Percentiles rank a stretch among this genome's conserved stretches.
These are phyloP conservation scores for Latrodectus elegans DNA, from an alignment of 2,888 invertebrate species.

Conservation along the genomic window DNA sequence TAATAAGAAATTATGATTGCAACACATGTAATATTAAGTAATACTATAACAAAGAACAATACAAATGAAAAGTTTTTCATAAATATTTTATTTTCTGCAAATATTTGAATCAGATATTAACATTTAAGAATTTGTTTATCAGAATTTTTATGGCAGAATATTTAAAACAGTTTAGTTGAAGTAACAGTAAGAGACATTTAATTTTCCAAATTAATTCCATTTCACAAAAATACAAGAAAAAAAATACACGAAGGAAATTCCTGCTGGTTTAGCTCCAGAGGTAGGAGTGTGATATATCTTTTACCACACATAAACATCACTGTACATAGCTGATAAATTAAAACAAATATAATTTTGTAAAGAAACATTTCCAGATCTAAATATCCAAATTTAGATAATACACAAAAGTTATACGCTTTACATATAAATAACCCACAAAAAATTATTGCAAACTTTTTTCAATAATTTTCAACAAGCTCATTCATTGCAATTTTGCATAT, in stretches of 20 bases:
- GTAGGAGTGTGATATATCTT: neutral
- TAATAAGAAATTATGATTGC: no score
- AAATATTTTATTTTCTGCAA: neutral
- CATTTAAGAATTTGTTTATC: constrained; percentile 1
- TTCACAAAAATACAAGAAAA: constrained; percentile 29
- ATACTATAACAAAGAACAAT: no score
- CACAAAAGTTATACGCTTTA: neutral
- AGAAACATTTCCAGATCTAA: neutral
- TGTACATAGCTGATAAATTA: neutral
- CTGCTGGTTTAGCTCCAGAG: neutral
- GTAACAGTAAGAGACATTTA: neutral
- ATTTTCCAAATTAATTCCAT: constrained; percentile 21
- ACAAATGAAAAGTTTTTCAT: neutral
- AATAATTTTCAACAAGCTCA: neutral
- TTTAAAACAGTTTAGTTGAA: neutral
- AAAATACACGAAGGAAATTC: neutral
- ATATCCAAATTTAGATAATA: constrained; percentile 1
- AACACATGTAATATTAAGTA: no score
- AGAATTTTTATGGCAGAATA: neutral
- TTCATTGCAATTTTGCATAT: neutral
- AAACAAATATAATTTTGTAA: neutral
- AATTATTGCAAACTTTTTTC: neutral
- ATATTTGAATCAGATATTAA: constrained; percentile 2
- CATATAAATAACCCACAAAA: neutral
- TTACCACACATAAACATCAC: neutral